Conservation (phyloP, 2,113 vertebrate genomes). For the Pterophyllum scalare region DNA sequence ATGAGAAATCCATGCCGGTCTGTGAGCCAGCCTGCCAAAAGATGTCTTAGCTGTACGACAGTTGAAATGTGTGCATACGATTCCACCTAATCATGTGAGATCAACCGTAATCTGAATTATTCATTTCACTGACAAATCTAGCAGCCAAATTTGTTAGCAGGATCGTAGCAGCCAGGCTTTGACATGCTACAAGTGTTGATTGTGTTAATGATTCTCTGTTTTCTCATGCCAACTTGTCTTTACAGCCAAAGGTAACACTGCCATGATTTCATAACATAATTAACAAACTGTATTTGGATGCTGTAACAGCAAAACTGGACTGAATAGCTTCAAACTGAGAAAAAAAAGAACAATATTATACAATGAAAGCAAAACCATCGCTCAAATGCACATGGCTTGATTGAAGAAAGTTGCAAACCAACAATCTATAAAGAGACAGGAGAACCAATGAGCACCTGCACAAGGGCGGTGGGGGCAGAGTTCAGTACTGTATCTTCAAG, state of each 20-base stretch:
- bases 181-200: conserved; percentile 37
- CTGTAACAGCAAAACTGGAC: not conserved
- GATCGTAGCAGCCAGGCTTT: conserved; percentile 22
- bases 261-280: conserved; percentile 23
- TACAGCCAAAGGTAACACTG: conserved; percentile 35
- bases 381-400: not conserved
- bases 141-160: conserved; percentile 27
- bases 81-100: conserved; percentile 56
- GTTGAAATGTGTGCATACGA: conserved; percentile 56
- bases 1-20: conserved; percentile 15
- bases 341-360: not conserved
- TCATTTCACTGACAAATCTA: not conserved
- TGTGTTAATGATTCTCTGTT: conserved; percentile 46
- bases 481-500: conserved; percentile 27
- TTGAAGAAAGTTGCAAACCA: not conserved
- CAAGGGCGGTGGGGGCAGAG: not conserved
- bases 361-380: not conserved
- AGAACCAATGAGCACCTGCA: conserved; percentile 1
- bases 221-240: conserved; percentile 35
- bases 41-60: conserved; percentile 51
- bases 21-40: conserved; percentile 41
- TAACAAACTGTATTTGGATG: conserved; percentile 13
- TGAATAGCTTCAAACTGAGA: not conserved
- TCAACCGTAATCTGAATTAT: conserved; percentile 42
- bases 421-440: conserved; percentile 5